Conservation (phyloP, 2,888 invertebrate genomes). For the Hydroisotoma schaefferi region DNA sequence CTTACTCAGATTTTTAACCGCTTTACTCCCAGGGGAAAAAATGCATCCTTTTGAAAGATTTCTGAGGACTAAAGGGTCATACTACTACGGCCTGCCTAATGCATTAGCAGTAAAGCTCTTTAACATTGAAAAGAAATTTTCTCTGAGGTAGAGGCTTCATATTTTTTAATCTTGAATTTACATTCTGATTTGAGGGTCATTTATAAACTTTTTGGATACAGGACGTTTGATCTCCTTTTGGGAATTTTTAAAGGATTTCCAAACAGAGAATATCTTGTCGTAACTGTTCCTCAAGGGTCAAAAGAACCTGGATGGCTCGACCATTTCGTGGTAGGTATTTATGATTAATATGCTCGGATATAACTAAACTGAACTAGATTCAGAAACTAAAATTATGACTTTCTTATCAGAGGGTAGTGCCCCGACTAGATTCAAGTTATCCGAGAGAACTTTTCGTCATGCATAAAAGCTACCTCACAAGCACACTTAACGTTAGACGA, state of each 20-base stretch:
- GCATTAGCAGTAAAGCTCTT: conserved; percentile 63
- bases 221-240: conserved; percentile 59
- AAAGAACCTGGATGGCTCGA: conserved; percentile 59
- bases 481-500: conserved; percentile 26
- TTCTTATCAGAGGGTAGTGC: conserved; percentile 24
- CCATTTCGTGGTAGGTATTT: conserved; percentile 57
- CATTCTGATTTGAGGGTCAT: too few species aligned
- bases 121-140: conserved; percentile 24
- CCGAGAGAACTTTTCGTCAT: conserved; percentile 37
- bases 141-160: conserved; percentile 1
- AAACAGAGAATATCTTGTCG: conserved; percentile 62
- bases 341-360: background rate
- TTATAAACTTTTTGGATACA: too few species aligned
- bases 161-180: too few species aligned
- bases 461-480: conserved; percentile 33
- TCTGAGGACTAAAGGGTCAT: conserved; percentile 8
- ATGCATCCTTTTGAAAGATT: conserved; percentile 26
- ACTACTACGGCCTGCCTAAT: conserved; percentile 56
- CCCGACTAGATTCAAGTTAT: conserved; percentile 30
- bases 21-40: conserved; percentile 24
- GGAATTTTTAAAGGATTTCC: conserved; percentile 66
- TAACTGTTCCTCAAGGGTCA: conserved; percentile 59
- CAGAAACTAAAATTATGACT: conserved; percentile 1
- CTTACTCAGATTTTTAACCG: conserved; percentile 24
- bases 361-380: background rate